Percentiles rank a stretch among this genome's conserved stretches.
phyloP scores from a whole-genome alignment of 2,888 invertebrate species.

The Oxystoma pomonae region DNA sequence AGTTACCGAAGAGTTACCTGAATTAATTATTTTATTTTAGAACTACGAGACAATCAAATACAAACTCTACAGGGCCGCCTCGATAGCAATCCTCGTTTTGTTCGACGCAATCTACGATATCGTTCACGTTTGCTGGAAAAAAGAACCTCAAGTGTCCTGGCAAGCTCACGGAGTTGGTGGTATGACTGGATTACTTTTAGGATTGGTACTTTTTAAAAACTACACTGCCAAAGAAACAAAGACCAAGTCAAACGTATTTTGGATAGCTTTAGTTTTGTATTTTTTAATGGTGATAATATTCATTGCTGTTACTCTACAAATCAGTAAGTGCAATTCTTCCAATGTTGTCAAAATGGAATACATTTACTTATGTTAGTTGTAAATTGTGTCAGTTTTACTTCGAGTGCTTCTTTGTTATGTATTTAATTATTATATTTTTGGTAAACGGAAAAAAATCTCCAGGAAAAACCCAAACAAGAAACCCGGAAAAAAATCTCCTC shows the following conservation, averaged over 20 bases:
- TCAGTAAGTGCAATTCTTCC: slow-evolving; percentile 20
- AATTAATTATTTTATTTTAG: too few species aligned
- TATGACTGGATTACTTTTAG: slow-evolving; percentile 60
- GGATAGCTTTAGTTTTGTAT: slow-evolving; percentile 17
- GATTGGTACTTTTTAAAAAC: slow-evolving; percentile 33
- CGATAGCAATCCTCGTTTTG: slow-evolving; percentile 59
- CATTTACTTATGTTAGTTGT: slow-evolving; percentile 19
- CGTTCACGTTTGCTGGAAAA: slow-evolving; percentile 47
- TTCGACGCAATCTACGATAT: slow-evolving; percentile 60
- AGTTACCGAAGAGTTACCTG: too few species aligned
- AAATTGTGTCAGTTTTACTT: too few species aligned
- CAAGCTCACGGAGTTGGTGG: slow-evolving; percentile 70
- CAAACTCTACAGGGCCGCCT: slow-evolving; percentile 53
- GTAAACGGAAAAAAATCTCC: too few species aligned
- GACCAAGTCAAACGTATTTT: slow-evolving; percentile 13
- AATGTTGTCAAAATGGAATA: slow-evolving; percentile 13
- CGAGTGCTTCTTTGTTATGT: too few species aligned
- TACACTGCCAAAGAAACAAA: slow-evolving; percentile 10
- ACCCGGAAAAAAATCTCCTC: too few species aligned
- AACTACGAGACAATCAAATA: slow-evolving; percentile 47
- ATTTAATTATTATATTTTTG: too few species aligned
- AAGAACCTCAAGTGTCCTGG: slow-evolving; percentile 59
- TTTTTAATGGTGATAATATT: slow-evolving; percentile 17
- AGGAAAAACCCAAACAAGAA: too few species aligned
- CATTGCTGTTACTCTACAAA: slow-evolving; percentile 24